A percentile compares a stretch with the other conserved stretches of the same genome.
These are phyloP conservation scores for Euclidia mi DNA, from an alignment of 2,888 invertebrate species.

Conservation along the genomic window DNA sequence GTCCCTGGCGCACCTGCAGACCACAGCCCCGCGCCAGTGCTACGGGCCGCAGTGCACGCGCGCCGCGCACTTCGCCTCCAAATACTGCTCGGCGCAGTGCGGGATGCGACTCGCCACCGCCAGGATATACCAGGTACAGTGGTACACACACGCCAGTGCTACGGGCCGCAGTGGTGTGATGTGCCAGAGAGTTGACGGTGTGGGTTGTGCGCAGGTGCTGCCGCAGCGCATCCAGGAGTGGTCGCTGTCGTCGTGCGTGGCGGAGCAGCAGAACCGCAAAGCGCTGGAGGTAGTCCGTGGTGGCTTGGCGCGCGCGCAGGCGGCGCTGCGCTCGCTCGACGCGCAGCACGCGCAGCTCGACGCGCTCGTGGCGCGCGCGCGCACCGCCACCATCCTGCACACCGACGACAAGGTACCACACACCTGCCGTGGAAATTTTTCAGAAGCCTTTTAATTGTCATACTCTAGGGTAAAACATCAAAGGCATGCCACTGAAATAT, in stretches of 20 bases:
- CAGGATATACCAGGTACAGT: conserved; percentile 94
- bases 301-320: conserved; percentile 94
- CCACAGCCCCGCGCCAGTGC: conserved; percentile 94
- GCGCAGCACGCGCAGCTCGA: no score
- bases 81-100: conserved; percentile 98
- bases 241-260: conserved; percentile 95
- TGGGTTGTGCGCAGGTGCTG: no score
- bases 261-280: conserved; percentile 95
- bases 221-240: conserved; percentile 98
- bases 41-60: conserved; percentile 97
- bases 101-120: conserved; percentile 96
- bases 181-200: no score
- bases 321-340: conserved; percentile 94
- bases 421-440: no score
- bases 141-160: no score
- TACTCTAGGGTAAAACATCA: no score
- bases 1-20: conserved; percentile 87
- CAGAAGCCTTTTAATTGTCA: no score
- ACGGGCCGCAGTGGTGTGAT: no score
- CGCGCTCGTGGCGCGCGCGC: conserved; percentile 93
- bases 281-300: conserved; percentile 93
- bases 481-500: no score
- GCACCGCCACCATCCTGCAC: conserved; percentile 91
- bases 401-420: conserved; percentile 86
- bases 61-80: conserved; percentile 94